Conservation (phyloP, 53 echinoderm and acorn worm species). For the Patiria pectinifera region DNA sequence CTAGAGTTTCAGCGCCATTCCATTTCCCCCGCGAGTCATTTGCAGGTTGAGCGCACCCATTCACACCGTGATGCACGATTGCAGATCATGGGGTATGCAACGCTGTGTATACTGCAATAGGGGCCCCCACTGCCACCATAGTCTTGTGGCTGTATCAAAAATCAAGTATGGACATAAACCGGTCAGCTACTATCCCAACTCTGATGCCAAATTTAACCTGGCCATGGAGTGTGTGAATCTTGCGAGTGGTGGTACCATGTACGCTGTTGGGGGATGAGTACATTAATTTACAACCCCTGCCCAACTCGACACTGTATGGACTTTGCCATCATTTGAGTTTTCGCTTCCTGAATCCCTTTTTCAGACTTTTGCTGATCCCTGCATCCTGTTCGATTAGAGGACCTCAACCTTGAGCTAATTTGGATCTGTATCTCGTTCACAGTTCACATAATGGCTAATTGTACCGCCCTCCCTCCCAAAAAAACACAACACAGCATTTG, state of each 20-base stretch:
- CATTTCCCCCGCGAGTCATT: not conserved
- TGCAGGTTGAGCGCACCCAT: slow-evolving; percentile 1
- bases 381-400: slow-evolving; percentile 1
- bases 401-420: not conserved
- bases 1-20: not conserved
- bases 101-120: not conserved
- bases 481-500: slow-evolving; percentile 1
- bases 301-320: slow-evolving; percentile 5
- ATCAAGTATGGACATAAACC: slow-evolving; percentile 8
- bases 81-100: not conserved
- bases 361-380: slow-evolving; percentile 1
- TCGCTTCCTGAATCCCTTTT: slow-evolving; percentile 1
- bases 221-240: slow-evolving; percentile 5
- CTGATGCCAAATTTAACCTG: slow-evolving; percentile 3
- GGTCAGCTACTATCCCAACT: slow-evolving; percentile 1
- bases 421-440: not conserved
- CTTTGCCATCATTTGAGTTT: slow-evolving; percentile 21
- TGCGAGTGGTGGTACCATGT: not conserved
- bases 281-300: slow-evolving; percentile 3
- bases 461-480: not conserved
- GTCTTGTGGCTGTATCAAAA: not conserved
- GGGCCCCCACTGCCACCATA: too few relatives aligned
- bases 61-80: not conserved
- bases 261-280: not conserved
- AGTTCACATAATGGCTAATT: not conserved